Evolutionary conservation across 2,797 vertebrate genomes (phyloP).

Genomic region (Synanceia verrucosa): DNA sequence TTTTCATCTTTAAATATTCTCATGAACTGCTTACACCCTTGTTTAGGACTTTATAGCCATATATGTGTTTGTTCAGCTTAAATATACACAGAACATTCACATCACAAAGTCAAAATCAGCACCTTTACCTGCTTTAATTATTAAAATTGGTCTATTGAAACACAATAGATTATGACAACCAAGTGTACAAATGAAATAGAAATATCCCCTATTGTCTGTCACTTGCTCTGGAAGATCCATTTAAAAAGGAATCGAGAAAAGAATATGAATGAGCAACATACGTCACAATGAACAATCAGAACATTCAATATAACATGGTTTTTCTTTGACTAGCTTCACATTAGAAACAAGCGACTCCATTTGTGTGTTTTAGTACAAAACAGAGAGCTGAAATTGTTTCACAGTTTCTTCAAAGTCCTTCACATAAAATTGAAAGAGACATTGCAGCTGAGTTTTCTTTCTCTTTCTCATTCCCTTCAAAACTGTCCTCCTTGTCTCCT

Average conservation of each 20-base stretch:
- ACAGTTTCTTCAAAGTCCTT: constrained; percentile 81
- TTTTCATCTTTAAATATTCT: background rate
- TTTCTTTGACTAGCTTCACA: constrained; percentile 75
- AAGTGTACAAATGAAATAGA: constrained; percentile 87
- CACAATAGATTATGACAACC: constrained; percentile 88
- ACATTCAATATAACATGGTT: constrained; percentile 80
- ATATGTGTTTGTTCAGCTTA: background rate
- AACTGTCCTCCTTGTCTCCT: constrained; percentile 45
- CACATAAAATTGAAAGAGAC: constrained; percentile 66
- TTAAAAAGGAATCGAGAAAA: constrained; percentile 69
- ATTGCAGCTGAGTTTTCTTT: background rate
- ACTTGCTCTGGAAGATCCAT: constrained; percentile 83
- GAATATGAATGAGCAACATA: constrained; percentile 79
- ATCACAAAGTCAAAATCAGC: constrained; percentile 40
- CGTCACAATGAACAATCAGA: constrained; percentile 84
- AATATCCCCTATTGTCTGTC: constrained; percentile 77
- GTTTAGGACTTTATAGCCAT: background rate
- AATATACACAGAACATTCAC: constrained; percentile 1
- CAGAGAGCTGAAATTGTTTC: constrained; percentile 72
- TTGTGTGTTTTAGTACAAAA: constrained; percentile 73
- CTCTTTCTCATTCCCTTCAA: constrained; percentile 40
- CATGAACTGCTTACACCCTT: background rate
- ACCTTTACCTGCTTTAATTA: constrained; percentile 86
- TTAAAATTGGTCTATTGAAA: constrained; percentile 87
- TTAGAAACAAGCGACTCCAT: constrained; percentile 76